Evolutionary conservation across 2,113 vertebrate species (phyloP).

Genomic region (Vicugna pacos): DNA sequence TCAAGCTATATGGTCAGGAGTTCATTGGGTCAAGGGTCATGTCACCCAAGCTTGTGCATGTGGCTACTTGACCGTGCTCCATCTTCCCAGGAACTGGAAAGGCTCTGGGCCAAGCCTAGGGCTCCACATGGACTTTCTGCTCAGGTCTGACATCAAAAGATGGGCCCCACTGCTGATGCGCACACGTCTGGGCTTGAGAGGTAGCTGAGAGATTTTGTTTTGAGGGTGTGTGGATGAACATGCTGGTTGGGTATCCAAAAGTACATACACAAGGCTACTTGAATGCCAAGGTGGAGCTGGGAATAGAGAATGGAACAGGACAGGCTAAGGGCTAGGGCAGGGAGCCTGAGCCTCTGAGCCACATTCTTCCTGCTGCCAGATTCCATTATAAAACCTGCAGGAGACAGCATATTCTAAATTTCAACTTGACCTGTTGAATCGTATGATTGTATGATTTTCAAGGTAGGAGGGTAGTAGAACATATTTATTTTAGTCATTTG

Average conservation of each 20-base stretch:
- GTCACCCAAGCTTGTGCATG: neutral
- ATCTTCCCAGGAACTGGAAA: neutral
- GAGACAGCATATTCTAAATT: neutral
- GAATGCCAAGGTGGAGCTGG: neutral
- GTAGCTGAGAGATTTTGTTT: neutral
- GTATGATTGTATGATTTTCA: neutral
- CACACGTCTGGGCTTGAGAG: neutral
- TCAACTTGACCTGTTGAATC: neutral
- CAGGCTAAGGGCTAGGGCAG: neutral
- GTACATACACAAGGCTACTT: neutral
- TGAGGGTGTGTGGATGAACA: neutral
- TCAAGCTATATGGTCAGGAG: neutral
- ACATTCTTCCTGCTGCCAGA: neutral
- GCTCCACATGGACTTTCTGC: neutral
- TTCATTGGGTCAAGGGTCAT: neutral
- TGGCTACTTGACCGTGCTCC: too few species aligned
- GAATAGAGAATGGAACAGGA: neutral
- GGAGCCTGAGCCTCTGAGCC: neutral
- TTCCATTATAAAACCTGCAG: neutral
- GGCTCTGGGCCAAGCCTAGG: neutral
- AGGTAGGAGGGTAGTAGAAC: neutral
- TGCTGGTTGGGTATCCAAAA: neutral
- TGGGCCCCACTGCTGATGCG: neutral
- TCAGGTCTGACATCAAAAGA: neutral
- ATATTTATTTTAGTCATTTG: neutral